These are phyloP conservation scores for Vombatus ursinus DNA, from an alignment of 2,113 vertebrate genomes.

Conservation along the genomic window DNA sequence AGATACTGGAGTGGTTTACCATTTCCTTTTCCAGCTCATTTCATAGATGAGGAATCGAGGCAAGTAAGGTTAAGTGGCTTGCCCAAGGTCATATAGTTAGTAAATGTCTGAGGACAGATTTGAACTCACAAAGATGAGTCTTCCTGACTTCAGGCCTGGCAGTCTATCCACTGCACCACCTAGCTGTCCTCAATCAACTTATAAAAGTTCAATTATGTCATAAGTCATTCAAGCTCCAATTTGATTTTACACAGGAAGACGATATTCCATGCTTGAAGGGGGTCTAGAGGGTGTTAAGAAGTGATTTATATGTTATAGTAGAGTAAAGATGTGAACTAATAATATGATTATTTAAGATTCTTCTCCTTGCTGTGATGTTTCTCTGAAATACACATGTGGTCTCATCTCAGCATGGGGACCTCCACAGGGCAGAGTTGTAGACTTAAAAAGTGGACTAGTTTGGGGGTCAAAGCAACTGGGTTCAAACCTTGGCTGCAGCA, in stretches of 20 bases:
- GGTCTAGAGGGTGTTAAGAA: neutral
- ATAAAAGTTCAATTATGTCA: no score
- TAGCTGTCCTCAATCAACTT: no score
- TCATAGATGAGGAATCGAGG: neutral
- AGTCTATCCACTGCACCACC: no score
- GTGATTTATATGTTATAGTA: neutral
- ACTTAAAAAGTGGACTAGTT: neutral
- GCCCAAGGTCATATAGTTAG: neutral
- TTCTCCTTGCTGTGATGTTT: neutral
- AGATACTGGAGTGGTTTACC: neutral
- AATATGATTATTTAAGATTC: neutral
- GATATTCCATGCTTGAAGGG: neutral
- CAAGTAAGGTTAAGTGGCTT: no score
- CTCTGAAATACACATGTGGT: neutral
- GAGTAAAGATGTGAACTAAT: neutral
- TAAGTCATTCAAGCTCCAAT: neutral
- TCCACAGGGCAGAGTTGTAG: neutral
- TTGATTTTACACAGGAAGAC: neutral
- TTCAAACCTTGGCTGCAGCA: neutral
- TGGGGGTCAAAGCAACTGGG: neutral
- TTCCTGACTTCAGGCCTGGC: neutral
- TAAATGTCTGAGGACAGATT: neutral
- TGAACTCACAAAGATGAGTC: neutral
- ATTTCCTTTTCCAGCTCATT: neutral
- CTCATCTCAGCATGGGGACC: neutral